These are phyloP conservation scores for Melipona beecheii DNA, from an alignment of 2,888 invertebrate species.

Conservation along the genomic window DNA sequence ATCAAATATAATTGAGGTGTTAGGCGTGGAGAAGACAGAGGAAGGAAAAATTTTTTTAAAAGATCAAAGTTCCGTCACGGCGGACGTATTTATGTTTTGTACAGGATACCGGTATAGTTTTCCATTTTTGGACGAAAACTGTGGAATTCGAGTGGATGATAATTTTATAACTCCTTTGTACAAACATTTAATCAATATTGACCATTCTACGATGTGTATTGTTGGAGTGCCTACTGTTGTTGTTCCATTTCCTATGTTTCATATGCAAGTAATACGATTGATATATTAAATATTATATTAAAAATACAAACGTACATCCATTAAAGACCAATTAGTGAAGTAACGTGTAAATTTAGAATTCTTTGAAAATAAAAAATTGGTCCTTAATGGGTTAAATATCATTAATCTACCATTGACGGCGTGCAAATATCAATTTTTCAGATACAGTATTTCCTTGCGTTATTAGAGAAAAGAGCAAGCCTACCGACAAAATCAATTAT, in stretches of 20 bases:
- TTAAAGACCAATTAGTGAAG: no score
- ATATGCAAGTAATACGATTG: constrained; percentile 87
- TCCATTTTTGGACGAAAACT: constrained; percentile 88
- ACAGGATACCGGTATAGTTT: constrained; percentile 91
- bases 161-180: constrained; percentile 90
- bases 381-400: neutral
- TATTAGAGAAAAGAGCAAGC: constrained; percentile 86
- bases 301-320: neutral
- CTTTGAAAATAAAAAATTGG: no score
- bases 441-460: constrained; percentile 87
- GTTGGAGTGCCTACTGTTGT: constrained; percentile 90
- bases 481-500: constrained; percentile 88
- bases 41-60: constrained; percentile 86
- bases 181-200: constrained; percentile 91
- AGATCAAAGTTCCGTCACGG: constrained; percentile 86
- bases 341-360: no score
- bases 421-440: constrained; percentile 75
- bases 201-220: constrained; percentile 90
- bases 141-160: constrained; percentile 87
- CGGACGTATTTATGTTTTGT: constrained; percentile 89
- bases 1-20: constrained; percentile 85
- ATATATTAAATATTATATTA: neutral
- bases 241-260: constrained; percentile 89
- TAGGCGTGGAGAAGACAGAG: constrained; percentile 85
- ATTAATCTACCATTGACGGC: no score